phyloP scores from a whole-genome alignment of 2,888 invertebrate species.

The Oscheius sp. region DNA sequence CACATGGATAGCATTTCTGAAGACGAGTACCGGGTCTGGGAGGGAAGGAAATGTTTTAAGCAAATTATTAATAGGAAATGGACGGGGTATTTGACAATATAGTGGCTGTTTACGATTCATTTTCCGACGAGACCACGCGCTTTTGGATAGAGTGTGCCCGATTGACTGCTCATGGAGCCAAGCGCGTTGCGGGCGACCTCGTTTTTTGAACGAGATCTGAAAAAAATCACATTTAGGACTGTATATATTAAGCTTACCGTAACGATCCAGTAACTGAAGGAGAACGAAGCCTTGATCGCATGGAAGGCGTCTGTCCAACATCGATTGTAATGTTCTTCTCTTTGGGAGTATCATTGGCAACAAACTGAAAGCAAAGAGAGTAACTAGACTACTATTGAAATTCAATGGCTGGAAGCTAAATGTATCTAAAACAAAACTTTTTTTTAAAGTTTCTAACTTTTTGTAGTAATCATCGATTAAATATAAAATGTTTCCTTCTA shows the following conservation, averaged over 20 bases:
- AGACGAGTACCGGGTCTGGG: conserved; percentile 8
- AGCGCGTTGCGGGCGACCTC: conserved; percentile 68
- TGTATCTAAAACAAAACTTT: no score
- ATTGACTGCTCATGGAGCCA: conserved; percentile 28
- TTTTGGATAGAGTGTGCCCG: conserved; percentile 40
- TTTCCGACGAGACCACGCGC: conserved; percentile 46
- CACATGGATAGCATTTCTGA: conserved; percentile 10
- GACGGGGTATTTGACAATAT: neutral
- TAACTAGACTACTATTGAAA: no score
- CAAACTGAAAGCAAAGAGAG: neutral
- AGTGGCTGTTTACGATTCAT: conserved; percentile 14
- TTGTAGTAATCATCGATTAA: no score
- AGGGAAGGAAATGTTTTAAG: neutral
- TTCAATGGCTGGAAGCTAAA: no score
- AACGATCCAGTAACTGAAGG: conserved; percentile 11
- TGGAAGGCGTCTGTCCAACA: conserved; percentile 17
- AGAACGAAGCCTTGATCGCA: conserved; percentile 22
- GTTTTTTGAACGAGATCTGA: conserved; percentile 66
- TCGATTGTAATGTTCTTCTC: conserved; percentile 23
- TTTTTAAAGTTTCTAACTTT: no score
- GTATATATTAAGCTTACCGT: neutral
- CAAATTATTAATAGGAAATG: conserved; percentile 12
- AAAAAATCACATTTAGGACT: neutral
- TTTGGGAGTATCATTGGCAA: neutral
- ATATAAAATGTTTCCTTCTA: no score